A percentile compares a stretch with the other conserved stretches of the same genome.
Conservation (phyloP, 2,113 vertebrate genomes). For the Anarhynchus alexandrinus region DNA sequence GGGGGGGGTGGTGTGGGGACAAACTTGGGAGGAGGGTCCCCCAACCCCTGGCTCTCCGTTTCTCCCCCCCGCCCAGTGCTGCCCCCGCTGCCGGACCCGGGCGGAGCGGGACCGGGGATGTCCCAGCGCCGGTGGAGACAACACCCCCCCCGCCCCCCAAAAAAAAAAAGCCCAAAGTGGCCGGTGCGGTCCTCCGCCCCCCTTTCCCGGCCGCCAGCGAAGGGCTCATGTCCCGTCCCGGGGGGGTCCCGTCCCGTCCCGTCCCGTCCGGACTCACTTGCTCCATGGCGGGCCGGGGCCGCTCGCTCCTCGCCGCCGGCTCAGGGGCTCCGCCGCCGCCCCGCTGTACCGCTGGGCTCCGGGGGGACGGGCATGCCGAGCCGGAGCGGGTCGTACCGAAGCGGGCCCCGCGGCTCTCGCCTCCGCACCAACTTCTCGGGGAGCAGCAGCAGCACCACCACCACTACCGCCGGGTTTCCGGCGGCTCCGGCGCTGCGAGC, state of each 20-base stretch:
- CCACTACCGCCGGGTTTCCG: background rate
- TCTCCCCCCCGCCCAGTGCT: background rate
- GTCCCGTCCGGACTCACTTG: background rate
- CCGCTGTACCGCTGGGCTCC: background rate
- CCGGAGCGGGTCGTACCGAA: background rate
- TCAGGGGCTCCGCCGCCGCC: constrained; percentile 16
- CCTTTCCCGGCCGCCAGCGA: background rate
- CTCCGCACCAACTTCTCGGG: background rate
- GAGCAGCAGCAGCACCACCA: background rate
- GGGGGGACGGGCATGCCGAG: background rate
- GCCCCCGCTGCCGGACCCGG: background rate
- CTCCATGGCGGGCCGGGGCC: constrained; percentile 26
- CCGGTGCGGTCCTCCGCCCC: background rate
- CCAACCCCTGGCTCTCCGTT: background rate
- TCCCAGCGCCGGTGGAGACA: background rate
- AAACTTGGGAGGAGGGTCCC: background rate
- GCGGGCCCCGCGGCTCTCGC: background rate
- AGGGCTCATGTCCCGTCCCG: background rate
- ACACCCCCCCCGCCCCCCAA: background rate
- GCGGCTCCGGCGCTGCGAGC: background rate
- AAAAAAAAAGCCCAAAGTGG: background rate
- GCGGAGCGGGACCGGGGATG: background rate
- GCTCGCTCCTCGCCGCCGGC: background rate
- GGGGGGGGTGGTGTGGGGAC: too few relatives aligned
- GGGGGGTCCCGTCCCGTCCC: background rate